phyloP scores from a whole-genome alignment of 35 echinoderm and acorn worm species.

The Heliocidaris erythrogramma region DNA sequence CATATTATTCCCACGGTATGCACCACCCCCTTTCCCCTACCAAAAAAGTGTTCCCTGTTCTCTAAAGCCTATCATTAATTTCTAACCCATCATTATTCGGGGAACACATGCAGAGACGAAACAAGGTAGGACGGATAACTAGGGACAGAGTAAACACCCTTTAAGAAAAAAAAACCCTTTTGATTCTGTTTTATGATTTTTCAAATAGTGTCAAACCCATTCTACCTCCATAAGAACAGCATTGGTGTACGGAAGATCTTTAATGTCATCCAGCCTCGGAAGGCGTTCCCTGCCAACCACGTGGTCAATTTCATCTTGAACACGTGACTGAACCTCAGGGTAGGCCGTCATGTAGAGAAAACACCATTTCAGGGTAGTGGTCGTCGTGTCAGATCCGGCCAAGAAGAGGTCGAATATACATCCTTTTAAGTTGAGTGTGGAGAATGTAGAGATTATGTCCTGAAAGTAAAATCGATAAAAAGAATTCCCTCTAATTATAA shows the following conservation, averaged over 20 bases:
- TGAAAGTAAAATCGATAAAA: background rate
- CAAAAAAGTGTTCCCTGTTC: no score
- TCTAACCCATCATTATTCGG: no score
- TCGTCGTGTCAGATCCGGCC: constrained; percentile 48
- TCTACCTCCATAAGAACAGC: constrained; percentile 42
- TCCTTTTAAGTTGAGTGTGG: background rate
- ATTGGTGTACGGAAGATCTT: constrained; percentile 5
- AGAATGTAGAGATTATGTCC: background rate
- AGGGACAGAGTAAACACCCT: no score
- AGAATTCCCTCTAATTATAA: no score
- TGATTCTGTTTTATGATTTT: background rate
- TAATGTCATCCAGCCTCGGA: background rate
- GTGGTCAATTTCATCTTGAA: constrained; percentile 44
- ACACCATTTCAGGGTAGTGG: constrained; percentile 18
- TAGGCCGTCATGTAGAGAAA: constrained; percentile 27
- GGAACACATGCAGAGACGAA: no score
- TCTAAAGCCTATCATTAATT: no score
- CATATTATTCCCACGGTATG: no score
- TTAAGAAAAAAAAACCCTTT: no score
- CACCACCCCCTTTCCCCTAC: no score
- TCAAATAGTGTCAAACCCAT: background rate
- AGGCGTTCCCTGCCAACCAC: background rate
- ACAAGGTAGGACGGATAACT: no score
- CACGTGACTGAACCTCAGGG: constrained; percentile 31
- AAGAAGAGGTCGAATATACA: background rate